Conservation (phyloP, 2,888 invertebrate species). For the Campoplex capitator region DNA sequence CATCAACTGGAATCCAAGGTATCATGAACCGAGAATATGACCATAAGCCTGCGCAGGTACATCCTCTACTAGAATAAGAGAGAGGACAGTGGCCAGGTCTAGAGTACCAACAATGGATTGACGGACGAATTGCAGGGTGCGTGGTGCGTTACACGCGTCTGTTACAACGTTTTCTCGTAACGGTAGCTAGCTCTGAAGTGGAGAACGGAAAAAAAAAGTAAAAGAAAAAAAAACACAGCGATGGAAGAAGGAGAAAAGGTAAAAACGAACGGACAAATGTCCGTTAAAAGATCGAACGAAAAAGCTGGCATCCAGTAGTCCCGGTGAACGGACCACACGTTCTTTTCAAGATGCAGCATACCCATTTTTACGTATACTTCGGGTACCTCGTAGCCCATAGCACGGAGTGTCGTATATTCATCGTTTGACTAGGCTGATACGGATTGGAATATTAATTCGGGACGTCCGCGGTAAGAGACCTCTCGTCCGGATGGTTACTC, state of each 20-base stretch:
- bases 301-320: slow-evolving; percentile 39
- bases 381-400: background rate
- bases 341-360: slow-evolving; percentile 27
- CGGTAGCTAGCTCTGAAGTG: slow-evolving; percentile 13
- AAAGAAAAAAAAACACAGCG: background rate
- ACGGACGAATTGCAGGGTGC: slow-evolving; percentile 23
- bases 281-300: slow-evolving; percentile 64
- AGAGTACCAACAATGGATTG: slow-evolving; percentile 43
- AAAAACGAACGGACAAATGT: slow-evolving; percentile 60
- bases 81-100: slow-evolving; percentile 61
- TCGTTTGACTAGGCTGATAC: slow-evolving; percentile 73
- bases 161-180: slow-evolving; percentile 38
- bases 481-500: slow-evolving; percentile 70
- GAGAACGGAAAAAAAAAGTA: slow-evolving; percentile 31
- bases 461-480: slow-evolving; percentile 70
- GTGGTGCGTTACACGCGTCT: slow-evolving; percentile 40
- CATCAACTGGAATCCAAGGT: slow-evolving; percentile 49
- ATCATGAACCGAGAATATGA: slow-evolving; percentile 15
- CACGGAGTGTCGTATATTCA: slow-evolving; percentile 11
- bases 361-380: slow-evolving; percentile 18
- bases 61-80: slow-evolving; percentile 28
- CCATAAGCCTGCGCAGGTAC: slow-evolving; percentile 48
- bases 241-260: slow-evolving; percentile 46
- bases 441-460: slow-evolving; percentile 83
- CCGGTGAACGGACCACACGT: slow-evolving; percentile 9